phyloP scores from a whole-genome alignment of 2,797 vertebrate species.

The Sebastes matsubarae region DNA sequence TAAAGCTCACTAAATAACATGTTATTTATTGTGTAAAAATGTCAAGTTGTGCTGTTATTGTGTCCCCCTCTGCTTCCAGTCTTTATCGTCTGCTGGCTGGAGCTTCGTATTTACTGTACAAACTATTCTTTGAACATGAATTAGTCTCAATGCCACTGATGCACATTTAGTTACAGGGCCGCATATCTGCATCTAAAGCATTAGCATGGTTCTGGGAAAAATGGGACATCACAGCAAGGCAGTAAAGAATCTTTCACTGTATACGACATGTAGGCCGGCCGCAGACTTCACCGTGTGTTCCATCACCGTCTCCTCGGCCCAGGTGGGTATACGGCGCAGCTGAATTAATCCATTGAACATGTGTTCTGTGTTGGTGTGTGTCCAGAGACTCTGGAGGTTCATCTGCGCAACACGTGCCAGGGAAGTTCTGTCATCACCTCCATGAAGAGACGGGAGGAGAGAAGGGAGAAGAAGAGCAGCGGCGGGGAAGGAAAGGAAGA shows the following conservation, averaged over 20 bases:
- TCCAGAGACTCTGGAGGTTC: conserved; percentile 51
- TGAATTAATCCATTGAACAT: conserved; percentile 65
- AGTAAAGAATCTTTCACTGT: not conserved
- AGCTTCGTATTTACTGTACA: not conserved
- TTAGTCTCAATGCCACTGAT: not conserved
- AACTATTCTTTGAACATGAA: not conserved
- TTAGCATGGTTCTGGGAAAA: not conserved
- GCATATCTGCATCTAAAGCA: not conserved
- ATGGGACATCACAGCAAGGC: not conserved
- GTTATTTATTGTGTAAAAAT: not conserved
- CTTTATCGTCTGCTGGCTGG: not conserved
- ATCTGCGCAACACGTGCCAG: conserved; percentile 71
- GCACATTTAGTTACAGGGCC: not conserved
- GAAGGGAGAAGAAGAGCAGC: conserved; percentile 9
- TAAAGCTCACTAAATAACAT: not conserved
- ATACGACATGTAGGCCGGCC: not conserved
- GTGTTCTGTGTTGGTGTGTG: conserved; percentile 49
- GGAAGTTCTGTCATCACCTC: conserved; percentile 72
- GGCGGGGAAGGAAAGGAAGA: conserved; percentile 34
- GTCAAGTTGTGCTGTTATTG: not conserved
- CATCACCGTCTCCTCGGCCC: conserved; percentile 22
- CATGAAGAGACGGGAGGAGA: conserved; percentile 16
- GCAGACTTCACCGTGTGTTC: conserved; percentile 15
- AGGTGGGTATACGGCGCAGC: conserved; percentile 28
- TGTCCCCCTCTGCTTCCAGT: not conserved